Evolutionary conservation across 2,888 invertebrate genomes (phyloP).

Genomic region (Asteroscopus sphinx): DNA sequence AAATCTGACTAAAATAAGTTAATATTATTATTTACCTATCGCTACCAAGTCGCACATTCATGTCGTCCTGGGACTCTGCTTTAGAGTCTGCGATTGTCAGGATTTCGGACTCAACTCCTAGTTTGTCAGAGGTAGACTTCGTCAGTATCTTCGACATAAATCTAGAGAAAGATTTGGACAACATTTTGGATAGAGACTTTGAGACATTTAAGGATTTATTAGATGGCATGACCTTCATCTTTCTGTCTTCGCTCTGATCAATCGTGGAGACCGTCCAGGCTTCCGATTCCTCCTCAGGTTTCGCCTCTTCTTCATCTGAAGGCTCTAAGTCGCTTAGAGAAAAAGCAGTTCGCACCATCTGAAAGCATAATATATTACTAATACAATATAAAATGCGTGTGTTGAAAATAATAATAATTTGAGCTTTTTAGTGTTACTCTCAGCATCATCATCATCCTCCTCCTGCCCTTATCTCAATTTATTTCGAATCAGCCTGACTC

Average conservation of each 20-base stretch:
- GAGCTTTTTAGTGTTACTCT: too few relatives aligned
- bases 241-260: constrained; percentile 25
- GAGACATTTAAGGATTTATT: constrained; percentile 58
- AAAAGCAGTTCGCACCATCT: constrained; percentile 54
- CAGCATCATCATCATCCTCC: too few relatives aligned
- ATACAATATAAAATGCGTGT: background rate
- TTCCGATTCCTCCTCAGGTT: constrained; percentile 66
- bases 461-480: too few relatives aligned
- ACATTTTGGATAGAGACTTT: constrained; percentile 53
- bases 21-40: constrained; percentile 38
- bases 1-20: too few relatives aligned
- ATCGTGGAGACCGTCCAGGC: constrained; percentile 68
- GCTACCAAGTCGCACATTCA: constrained; percentile 66
- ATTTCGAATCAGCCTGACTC: too few relatives aligned
- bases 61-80: constrained; percentile 68
- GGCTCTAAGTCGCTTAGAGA: constrained; percentile 68
- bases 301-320: constrained; percentile 50
- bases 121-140: constrained; percentile 52
- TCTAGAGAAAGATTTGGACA: constrained; percentile 67
- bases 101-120: constrained; percentile 47
- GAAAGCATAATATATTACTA: constrained; percentile 14
- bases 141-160: constrained; percentile 63
- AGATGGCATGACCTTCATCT: constrained; percentile 45
- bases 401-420: background rate
- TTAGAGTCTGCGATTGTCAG: constrained; percentile 34